These are phyloP conservation scores for Caenorhabditis macrosperma DNA, from an alignment of 2,888 invertebrate genomes.

Conservation along the genomic window DNA sequence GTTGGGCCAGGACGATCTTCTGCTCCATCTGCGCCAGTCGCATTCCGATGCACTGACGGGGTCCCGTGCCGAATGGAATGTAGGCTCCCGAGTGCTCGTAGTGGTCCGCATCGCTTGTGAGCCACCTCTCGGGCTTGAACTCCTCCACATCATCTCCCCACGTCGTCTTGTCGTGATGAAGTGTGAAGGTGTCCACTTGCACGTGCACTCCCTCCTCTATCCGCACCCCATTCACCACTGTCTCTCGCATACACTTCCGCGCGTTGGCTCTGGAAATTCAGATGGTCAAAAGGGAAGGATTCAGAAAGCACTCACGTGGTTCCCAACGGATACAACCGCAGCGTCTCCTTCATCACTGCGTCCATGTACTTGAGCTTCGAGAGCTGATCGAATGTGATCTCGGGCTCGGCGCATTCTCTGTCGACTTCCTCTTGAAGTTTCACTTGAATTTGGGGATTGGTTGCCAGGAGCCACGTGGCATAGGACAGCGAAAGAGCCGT, in stretches of 20 bases:
- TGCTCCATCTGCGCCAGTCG: slow-evolving; percentile 75
- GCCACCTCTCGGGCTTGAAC: slow-evolving; percentile 63
- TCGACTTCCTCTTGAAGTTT: slow-evolving; percentile 69
- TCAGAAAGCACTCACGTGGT: slow-evolving; percentile 53
- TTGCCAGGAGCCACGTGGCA: slow-evolving; percentile 81
- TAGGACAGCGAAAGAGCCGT: slow-evolving; percentile 82
- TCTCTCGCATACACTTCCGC: slow-evolving; percentile 56
- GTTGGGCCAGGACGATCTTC: slow-evolving; percentile 68
- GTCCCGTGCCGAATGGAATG: slow-evolving; percentile 73
- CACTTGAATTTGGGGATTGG: slow-evolving; percentile 76
- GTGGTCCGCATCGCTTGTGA: not conserved
- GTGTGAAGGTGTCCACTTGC: slow-evolving; percentile 60
- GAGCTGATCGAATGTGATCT: slow-evolving; percentile 26
- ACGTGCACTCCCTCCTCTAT: slow-evolving; percentile 59
- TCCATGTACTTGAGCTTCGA: slow-evolving; percentile 56
- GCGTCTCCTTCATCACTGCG: slow-evolving; percentile 58
- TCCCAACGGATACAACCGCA: slow-evolving; percentile 56
- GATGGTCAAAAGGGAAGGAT: not conserved
- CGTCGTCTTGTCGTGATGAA: slow-evolving; percentile 54
- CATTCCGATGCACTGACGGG: slow-evolving; percentile 76
- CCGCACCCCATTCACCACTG: slow-evolving; percentile 67
- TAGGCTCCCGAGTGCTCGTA: slow-evolving; percentile 21
- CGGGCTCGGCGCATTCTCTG: slow-evolving; percentile 51
- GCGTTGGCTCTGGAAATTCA: slow-evolving; percentile 33
- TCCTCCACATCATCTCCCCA: slow-evolving; percentile 65